phyloP scores from a whole-genome alignment of 2,888 invertebrate species.

The Dorcus hopei region DNA sequence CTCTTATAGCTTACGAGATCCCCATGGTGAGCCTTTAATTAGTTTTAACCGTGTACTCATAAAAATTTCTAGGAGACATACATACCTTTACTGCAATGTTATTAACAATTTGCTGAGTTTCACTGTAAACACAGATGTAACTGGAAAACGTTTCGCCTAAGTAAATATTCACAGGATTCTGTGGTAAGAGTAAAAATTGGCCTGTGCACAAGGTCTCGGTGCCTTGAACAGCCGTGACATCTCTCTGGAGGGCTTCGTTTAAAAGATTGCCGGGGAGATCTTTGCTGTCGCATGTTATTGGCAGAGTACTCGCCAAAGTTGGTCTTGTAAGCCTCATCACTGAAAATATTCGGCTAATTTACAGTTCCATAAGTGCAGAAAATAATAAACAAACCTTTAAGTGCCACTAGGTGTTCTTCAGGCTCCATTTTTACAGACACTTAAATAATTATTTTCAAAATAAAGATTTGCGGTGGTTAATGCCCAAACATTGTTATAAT shows the following conservation, averaged over 20 bases:
- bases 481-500: no score
- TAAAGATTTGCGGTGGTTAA: no score
- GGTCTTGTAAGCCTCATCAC: conserved; percentile 96
- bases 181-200: conserved; percentile 88
- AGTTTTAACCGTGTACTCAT: no score
- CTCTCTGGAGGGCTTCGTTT: conserved; percentile 73
- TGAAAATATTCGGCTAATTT: conserved; percentile 34
- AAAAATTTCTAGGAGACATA: conserved; percentile 24
- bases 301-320: conserved; percentile 75
- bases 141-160: conserved; percentile 98
- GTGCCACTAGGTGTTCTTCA: conserved; percentile 41
- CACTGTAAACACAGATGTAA: conserved; percentile 96
- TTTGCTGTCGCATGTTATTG: conserved; percentile 79
- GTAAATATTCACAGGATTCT: conserved; percentile 97
- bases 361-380: conserved; percentile 32
- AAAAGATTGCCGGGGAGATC: conserved; percentile 82
- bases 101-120: conserved; percentile 78
- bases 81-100: conserved; percentile 79
- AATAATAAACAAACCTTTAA: conserved; percentile 39
- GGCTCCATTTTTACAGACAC: conserved; percentile 32
- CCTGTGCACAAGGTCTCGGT: conserved; percentile 82
- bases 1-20: no score
- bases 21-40: no score
- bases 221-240: conserved; percentile 78
- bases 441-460: no score